Conservation (phyloP, 1,140 invertebrate genomes). For the Drosophila sp. region DNA sequence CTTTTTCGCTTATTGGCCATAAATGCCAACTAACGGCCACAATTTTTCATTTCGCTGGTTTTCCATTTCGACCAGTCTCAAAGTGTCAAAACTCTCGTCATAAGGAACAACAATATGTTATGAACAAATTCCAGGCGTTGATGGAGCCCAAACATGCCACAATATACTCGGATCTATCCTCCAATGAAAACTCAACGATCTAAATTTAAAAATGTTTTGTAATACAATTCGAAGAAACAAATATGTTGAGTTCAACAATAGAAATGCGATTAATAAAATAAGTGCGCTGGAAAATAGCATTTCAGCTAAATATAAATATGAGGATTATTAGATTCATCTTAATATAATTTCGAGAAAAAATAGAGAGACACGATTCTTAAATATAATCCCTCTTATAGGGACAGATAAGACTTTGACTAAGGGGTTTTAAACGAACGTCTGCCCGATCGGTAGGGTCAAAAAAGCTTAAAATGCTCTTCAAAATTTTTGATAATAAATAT, state of each 20-base stretch:
- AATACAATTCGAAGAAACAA: slow-evolving; percentile 34
- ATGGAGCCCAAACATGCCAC: slow-evolving; percentile 22
- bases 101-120: slow-evolving; percentile 33
- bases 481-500: too few relatives aligned
- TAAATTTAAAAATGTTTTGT: slow-evolving; percentile 13
- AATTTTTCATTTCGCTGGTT: slow-evolving; percentile 35
- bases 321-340: not conserved
- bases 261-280: slow-evolving; percentile 19
- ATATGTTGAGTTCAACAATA: slow-evolving; percentile 19
- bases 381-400: not conserved
- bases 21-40: slow-evolving; percentile 51
- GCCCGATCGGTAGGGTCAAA: too few relatives aligned
- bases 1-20: slow-evolving; percentile 71
- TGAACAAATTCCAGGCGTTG: slow-evolving; percentile 21
- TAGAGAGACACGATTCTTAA: not conserved
- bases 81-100: slow-evolving; percentile 65
- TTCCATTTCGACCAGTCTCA: slow-evolving; percentile 30
- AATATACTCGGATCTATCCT: not conserved
- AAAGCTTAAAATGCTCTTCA: not conserved
- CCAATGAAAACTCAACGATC: not conserved
- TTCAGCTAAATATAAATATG: slow-evolving; percentile 1
- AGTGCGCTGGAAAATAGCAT: not conserved
- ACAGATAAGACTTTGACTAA: too few relatives aligned
- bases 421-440: not conserved
- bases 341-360: not conserved